phyloP scores from a whole-genome alignment of 2,113 vertebrate species.

The Motacilla alba region DNA sequence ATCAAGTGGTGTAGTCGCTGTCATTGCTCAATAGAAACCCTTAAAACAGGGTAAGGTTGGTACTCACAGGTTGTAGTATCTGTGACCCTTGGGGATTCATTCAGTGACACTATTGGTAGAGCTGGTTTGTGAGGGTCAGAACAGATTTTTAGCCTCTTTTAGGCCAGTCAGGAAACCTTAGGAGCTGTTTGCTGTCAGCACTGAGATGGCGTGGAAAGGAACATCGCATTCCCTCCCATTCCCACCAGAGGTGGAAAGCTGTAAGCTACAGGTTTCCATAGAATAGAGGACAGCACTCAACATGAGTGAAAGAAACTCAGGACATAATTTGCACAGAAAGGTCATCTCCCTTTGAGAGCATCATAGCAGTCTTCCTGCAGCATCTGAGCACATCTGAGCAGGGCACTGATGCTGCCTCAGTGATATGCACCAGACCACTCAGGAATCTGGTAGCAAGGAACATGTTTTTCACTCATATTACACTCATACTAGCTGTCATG shows the following conservation, averaged over 20 bases:
- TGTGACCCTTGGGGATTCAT: background rate
- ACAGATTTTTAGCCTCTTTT: background rate
- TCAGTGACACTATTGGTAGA: background rate
- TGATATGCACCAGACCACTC: background rate
- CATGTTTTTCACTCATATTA: background rate
- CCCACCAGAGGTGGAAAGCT: background rate
- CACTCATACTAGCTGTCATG: background rate
- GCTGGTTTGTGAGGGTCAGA: background rate
- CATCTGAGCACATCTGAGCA: background rate
- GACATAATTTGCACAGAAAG: background rate
- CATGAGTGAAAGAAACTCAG: background rate
- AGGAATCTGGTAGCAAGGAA: background rate
- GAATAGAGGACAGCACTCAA: background rate
- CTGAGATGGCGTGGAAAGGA: background rate
- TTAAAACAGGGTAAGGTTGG: background rate
- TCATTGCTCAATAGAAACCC: background rate
- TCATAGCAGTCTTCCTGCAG: background rate
- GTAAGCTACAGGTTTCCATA: background rate
- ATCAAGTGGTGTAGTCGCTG: background rate
- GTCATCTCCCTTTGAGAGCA: background rate
- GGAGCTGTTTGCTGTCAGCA: background rate
- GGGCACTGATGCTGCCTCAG: background rate
- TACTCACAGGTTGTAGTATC: background rate
- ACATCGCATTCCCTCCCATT: background rate
- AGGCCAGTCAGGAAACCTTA: background rate